Percentiles rank a stretch among this genome's conserved stretches.
These are phyloP conservation scores for Pelecanoides urinatrix DNA, from an alignment of 2,113 vertebrate species.

Conservation along the genomic window DNA sequence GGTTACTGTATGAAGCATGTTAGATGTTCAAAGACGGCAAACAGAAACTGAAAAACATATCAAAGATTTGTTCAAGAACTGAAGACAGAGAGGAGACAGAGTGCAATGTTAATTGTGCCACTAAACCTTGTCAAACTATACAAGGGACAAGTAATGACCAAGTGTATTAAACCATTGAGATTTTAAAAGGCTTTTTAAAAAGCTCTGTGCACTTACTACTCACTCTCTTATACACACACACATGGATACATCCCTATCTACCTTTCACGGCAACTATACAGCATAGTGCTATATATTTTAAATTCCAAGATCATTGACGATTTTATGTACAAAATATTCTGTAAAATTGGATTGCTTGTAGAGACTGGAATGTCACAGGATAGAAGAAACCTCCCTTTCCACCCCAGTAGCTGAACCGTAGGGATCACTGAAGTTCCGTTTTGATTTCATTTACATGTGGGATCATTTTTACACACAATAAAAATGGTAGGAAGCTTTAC, in stretches of 20 bases:
- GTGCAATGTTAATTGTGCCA: constrained; percentile 2
- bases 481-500: neutral
- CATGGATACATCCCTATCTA: neutral
- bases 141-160: neutral
- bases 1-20: constrained; percentile 62
- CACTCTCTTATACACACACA: neutral
- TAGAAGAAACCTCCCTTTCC: neutral
- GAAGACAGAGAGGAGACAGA: constrained; percentile 7
- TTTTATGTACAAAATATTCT: neutral
- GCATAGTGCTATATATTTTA: neutral
- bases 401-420: neutral
- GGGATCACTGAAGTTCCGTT: neutral
- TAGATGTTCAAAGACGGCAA: constrained; percentile 59
- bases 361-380: neutral
- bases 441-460: neutral
- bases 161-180: neutral
- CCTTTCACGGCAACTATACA: neutral
- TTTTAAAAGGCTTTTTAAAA: constrained; percentile 5
- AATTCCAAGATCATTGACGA: neutral
- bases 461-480: neutral
- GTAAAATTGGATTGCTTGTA: neutral
- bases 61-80: constrained; percentile 47
- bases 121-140: constrained; percentile 24
- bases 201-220: neutral
- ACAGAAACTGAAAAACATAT: constrained; percentile 24